Evolutionary conservation across 2,888 invertebrate species (phyloP), one percentile per base, ranked within the genome.

Genomic region (Andrena marginata): DNA sequence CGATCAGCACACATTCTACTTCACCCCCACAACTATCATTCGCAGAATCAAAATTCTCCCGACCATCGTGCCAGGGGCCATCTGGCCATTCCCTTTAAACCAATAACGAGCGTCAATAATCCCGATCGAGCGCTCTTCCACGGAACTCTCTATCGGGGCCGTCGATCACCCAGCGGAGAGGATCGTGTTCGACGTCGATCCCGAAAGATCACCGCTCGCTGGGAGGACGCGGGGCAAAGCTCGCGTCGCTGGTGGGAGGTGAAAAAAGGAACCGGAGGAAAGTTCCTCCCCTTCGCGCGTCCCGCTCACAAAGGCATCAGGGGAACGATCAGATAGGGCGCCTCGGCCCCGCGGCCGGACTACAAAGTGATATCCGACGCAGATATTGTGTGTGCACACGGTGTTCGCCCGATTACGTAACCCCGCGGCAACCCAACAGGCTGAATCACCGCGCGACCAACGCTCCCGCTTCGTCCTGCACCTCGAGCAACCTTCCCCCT

Each of bases 301-400:
- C 80, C 72, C 80, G 80, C 85, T 85, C 85, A 81, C 88, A 86
- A 87, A 87, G 89, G 89, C 89, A 89, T 89, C 89, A 83, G 85
- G 81, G 78, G 86, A 87, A 87, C 91, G 90, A 92, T 92, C 91
- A 92, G 92, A 92, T 91, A 90, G 91, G 88, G 89, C 87, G 87
- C 86, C 89, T 90, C 87, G 88, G 84, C 76, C 85, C 86, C 85
- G 90, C 92, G 93, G 91, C 78, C 88, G 87, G 90, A 93, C 91
- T 92, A 93, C 93, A 93, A 93, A 93, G 93, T 90, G 92, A 92
- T 92, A 92, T 91, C 91, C 92, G 89, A 92, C 90, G 87, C 77
- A 92, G 92, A 93, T 92, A 87, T 87, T 89, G 88, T 89, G 87
- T 87, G 90, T 86, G 89, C 88, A 80, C 85, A 86, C 87, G 88